phyloP scores from a whole-genome alignment of 1,140 invertebrate species.

The Vanessa tameamea region DNA sequence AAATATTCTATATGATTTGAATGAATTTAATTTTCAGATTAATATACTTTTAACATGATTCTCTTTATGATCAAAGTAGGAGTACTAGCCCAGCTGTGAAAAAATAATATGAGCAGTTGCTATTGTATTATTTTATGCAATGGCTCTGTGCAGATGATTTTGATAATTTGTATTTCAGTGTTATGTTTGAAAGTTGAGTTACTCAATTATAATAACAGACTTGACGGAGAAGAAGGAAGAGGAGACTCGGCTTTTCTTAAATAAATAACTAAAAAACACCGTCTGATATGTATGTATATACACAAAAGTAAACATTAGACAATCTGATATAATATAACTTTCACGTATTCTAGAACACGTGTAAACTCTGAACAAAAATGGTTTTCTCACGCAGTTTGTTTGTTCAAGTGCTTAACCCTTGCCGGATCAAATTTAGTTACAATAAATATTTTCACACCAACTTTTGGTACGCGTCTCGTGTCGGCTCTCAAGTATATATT shows the following conservation, averaged over 20 bases:
- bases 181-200: too few relatives aligned
- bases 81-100: too few relatives aligned
- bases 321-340: conserved; percentile 9
- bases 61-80: too few relatives aligned
- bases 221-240: too few relatives aligned
- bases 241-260: too few relatives aligned
- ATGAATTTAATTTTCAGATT: not conserved
- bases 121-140: too few relatives aligned
- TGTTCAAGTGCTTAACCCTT: conserved; percentile 46
- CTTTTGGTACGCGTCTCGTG: conserved; percentile 47
- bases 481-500: conserved; percentile 50
- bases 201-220: too few relatives aligned
- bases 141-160: too few relatives aligned
- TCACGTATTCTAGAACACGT: conserved; percentile 14
- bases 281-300: not conserved
- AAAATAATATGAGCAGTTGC: too few relatives aligned
- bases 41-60: not conserved
- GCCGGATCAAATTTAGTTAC: conserved; percentile 56
- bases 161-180: too few relatives aligned
- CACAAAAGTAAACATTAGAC: conserved; percentile 18
- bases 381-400: conserved; percentile 40
- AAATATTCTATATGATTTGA: conserved; percentile 18
- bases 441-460: conserved; percentile 59
- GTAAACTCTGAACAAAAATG: conserved; percentile 28
- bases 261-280: not conserved